Conservation (phyloP, 2,113 vertebrate species). For the Ifrita kowaldi region DNA sequence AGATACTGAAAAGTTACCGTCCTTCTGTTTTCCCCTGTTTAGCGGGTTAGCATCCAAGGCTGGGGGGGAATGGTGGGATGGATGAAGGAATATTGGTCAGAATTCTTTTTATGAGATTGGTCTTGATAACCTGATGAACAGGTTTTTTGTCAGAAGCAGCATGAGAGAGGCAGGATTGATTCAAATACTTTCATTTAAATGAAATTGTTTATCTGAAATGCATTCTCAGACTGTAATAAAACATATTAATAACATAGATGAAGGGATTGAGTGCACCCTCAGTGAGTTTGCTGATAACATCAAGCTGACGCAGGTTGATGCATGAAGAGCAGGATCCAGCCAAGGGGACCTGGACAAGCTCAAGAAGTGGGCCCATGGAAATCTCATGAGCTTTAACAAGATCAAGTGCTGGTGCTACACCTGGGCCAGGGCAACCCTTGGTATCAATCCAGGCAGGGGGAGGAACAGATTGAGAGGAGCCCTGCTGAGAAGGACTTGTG, state of each 20-base stretch:
- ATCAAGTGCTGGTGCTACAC: background rate
- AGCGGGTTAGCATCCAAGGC: background rate
- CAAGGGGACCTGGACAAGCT: background rate
- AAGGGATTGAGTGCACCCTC: background rate
- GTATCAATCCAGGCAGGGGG: background rate
- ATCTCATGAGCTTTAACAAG: background rate
- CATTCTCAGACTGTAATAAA: background rate
- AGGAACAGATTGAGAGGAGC: background rate
- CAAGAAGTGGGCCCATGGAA: background rate
- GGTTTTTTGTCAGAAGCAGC: background rate
- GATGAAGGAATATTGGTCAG: background rate
- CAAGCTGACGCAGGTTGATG: background rate
- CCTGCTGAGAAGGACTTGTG: background rate
- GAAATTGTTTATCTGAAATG: background rate
- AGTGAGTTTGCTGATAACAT: background rate
- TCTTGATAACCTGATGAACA: background rate
- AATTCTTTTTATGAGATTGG: background rate
- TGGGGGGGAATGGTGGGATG: fast-evolving
- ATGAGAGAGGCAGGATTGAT: background rate
- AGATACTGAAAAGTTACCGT: background rate
- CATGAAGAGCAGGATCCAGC: background rate
- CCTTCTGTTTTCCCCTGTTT: background rate
- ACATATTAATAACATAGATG: too few species aligned
- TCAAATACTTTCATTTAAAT: background rate
- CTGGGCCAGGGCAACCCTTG: background rate